Base-by-base conservation (phyloP, 2,888 invertebrate species). In the Thereva nobilitata region DNA sequence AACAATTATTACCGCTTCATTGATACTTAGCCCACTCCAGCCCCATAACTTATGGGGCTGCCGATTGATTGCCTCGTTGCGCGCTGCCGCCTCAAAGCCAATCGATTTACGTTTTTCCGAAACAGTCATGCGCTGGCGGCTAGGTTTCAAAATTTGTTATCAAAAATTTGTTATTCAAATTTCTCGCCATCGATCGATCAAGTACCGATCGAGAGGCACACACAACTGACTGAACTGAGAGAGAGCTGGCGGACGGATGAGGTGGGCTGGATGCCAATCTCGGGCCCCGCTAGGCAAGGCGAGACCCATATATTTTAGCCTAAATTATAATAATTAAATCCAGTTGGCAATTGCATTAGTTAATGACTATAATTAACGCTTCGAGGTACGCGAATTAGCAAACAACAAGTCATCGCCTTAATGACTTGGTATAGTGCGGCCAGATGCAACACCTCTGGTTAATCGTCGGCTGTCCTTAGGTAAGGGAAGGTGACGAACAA, bases 1-100 rank as follows among this genome's bases (percentile, higher is more conserved):
- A 75, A 77, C 74, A 76, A 77, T 77, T 76, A 78, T 78, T 78
- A 77, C 64, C 52, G 35, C 64, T 55, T 64, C 53, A 64, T 64
- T 64, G 64, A 44, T 53, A 52, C 53, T 53, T 64, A 64, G 42
- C 53, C 35, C 52, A 41, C 50, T 41, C 49, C 61, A 41, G 50
- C 9, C 41, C 49, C 40, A 35, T 50, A 61, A 50, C 61, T 53
- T 41, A 41, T 49, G 61, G 47, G 47, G n/a, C 61, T 50, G 50
- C 49, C 40, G 50, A 61, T 50, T 61, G 49, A 50, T 41, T 49
- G 38, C 35, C 61, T 34, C 40, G 50, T 49, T 10, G 44, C 47
- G 40, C 47, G 7, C 41, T 41, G 61, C 41, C 61, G 42, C 42
- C 50, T 61, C 49, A 41, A 49, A 61, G 49, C 50, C 61, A 50